Conservation (phyloP, 1,140 invertebrate species). For the Heliothis virescens region DNA sequence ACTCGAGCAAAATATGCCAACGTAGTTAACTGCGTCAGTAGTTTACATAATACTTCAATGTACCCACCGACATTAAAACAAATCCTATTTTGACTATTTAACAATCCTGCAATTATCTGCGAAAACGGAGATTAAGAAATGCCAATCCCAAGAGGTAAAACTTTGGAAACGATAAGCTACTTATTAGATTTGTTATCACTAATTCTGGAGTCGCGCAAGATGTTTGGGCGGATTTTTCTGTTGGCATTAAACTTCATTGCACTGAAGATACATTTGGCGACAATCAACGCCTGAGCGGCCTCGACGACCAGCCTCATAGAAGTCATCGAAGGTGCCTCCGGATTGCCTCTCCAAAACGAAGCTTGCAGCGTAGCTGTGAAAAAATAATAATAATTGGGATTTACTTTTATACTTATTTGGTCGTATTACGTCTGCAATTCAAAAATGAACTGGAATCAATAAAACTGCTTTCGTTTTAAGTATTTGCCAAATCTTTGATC, state of each 20-base stretch:
- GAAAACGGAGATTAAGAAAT: not conserved
- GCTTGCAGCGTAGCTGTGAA: slow-evolving; percentile 92
- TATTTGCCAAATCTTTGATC: too few relatives aligned
- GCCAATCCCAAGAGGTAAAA: slow-evolving; percentile 28
- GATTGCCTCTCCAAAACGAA: slow-evolving; percentile 92
- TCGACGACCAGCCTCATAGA: slow-evolving; percentile 93
- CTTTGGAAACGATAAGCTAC: slow-evolving; percentile 49
- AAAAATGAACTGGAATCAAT: too few relatives aligned
- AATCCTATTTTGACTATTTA: slow-evolving; percentile 30
- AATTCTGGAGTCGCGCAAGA: slow-evolving; percentile 47
- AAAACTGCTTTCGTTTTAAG: too few relatives aligned
- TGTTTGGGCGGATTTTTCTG: slow-evolving; percentile 47
- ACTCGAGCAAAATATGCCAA: slow-evolving; percentile 58
- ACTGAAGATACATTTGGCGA: slow-evolving; percentile 92
- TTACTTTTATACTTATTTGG: too few relatives aligned
- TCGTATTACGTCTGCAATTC: too few relatives aligned
- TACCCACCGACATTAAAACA: slow-evolving; percentile 28
- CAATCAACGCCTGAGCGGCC: slow-evolving; percentile 95
- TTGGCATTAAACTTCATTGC: slow-evolving; percentile 92
- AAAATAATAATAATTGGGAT: not conserved
- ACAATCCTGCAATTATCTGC: not conserved
- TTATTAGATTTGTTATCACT: slow-evolving; percentile 49
- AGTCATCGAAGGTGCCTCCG: slow-evolving; percentile 91
- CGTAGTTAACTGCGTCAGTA: slow-evolving; percentile 48
- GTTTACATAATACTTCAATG: slow-evolving; percentile 39